Conservation (phyloP, 2,797 vertebrate species). For the Hemibagrus guttatus region DNA sequence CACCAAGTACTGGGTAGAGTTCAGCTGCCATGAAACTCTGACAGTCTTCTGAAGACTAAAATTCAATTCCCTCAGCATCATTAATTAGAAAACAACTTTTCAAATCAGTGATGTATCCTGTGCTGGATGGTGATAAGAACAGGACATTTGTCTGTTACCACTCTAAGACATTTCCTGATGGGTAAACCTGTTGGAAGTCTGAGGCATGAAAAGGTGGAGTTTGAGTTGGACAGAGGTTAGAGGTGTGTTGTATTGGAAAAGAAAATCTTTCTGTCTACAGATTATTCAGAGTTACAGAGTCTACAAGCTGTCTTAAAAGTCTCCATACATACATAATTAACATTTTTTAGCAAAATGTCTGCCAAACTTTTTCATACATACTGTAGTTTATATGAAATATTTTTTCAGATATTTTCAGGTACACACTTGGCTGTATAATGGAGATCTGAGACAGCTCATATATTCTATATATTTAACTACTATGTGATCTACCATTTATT, state of each 20-base stretch:
- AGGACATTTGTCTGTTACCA: background rate
- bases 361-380: too few species aligned
- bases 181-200: background rate
- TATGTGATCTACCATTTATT: background rate
- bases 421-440: background rate
- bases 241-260: background rate
- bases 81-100: constrained; percentile 6
- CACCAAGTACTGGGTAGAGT: constrained; percentile 33
- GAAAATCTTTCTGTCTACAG: background rate
- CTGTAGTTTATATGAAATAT: too few species aligned
- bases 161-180: constrained; percentile 1
- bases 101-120: background rate
- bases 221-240: background rate
- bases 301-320: too few species aligned
- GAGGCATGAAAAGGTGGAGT: background rate
- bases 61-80: background rate
- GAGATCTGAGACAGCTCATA: background rate
- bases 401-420: too few species aligned
- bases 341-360: too few species aligned
- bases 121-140: background rate
- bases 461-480: background rate
- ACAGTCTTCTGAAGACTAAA: background rate
- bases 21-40: background rate
- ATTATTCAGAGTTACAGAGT: background rate
- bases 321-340: too few species aligned